A percentile compares a stretch with the other conserved stretches of the same genome.
These are phyloP conservation scores for Neria commutata DNA, from an alignment of 2,888 invertebrate genomes.

Conservation along the genomic window DNA sequence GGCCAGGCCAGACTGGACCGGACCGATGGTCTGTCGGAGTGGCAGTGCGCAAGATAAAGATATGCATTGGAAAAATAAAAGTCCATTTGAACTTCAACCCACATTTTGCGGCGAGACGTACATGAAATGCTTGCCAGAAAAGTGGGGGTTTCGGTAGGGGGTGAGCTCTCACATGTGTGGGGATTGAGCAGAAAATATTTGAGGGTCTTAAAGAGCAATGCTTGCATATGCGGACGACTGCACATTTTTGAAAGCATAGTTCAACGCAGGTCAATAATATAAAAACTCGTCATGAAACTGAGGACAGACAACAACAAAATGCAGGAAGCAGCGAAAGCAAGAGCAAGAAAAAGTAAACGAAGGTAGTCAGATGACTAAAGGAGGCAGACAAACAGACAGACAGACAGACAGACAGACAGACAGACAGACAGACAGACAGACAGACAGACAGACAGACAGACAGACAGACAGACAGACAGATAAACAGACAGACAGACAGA, in stretches of 20 bases:
- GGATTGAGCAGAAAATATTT: too few species aligned
- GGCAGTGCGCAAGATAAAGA: too few species aligned
- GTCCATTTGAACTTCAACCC: slow-evolving; percentile 2
- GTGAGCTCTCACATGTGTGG: not conserved
- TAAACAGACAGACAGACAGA: too few species aligned
- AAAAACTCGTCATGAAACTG: too few species aligned
- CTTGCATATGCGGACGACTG: too few species aligned
- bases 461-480: not conserved
- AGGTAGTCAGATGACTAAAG: not conserved
- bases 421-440: not conserved
- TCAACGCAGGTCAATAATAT: slow-evolving; percentile 1
- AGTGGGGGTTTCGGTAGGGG: not conserved
- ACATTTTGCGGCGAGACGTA: not conserved
- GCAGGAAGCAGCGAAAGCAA: not conserved
- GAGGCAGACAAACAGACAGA: slow-evolving; percentile 14
- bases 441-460: not conserved
- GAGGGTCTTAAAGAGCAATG: too few species aligned
- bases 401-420: not conserved
- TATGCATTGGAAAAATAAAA: not conserved
- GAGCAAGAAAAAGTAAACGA: not conserved
- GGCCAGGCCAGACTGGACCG: too few species aligned
- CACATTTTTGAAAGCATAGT: too few species aligned
- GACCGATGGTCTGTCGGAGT: too few species aligned
- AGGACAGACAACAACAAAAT: not conserved
- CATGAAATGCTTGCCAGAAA: too few species aligned